Percentiles rank a stretch among this genome's conserved stretches.
These are phyloP conservation scores for Cyanocitta stelleri DNA, from an alignment of 2,113 vertebrate genomes.

Conservation along the genomic window DNA sequence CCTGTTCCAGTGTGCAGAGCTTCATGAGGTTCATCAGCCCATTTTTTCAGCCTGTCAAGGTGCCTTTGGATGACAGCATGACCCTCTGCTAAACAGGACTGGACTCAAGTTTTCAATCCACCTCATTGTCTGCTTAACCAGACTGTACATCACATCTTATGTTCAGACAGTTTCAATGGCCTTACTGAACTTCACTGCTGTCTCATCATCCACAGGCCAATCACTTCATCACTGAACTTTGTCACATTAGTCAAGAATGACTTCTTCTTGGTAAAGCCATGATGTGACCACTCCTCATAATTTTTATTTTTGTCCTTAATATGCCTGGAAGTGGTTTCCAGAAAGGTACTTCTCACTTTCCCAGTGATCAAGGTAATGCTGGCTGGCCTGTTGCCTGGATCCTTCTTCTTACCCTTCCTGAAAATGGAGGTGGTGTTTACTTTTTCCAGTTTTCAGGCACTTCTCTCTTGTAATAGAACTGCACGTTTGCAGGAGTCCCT, in stretches of 20 bases:
- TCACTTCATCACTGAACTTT: not conserved
- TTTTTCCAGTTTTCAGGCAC: not conserved
- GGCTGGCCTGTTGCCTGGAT: not conserved
- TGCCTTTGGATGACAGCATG: not conserved
- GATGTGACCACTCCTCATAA: not conserved
- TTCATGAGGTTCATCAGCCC: not conserved
- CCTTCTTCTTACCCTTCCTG: not conserved
- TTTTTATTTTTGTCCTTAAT: not conserved
- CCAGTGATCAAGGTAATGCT: not conserved
- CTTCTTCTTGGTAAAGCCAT: not conserved
- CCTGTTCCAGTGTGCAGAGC: not conserved
- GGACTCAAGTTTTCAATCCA: not conserved
- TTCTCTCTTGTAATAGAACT: not conserved
- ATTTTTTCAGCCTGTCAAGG: not conserved
- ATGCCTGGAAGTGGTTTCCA: not conserved
- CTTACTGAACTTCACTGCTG: not conserved
- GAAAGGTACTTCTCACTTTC: not conserved
- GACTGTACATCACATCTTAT: accelerated
- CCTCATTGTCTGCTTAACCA: not conserved
- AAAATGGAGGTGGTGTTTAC: not conserved
- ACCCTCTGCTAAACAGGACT: not conserved
- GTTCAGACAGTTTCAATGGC: not conserved
- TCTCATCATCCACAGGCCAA: not conserved
- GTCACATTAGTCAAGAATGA: not conserved
- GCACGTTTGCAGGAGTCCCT: not conserved